phyloP scores from a whole-genome alignment of 2,797 vertebrate species.

The Spinus olivaceus region DNA sequence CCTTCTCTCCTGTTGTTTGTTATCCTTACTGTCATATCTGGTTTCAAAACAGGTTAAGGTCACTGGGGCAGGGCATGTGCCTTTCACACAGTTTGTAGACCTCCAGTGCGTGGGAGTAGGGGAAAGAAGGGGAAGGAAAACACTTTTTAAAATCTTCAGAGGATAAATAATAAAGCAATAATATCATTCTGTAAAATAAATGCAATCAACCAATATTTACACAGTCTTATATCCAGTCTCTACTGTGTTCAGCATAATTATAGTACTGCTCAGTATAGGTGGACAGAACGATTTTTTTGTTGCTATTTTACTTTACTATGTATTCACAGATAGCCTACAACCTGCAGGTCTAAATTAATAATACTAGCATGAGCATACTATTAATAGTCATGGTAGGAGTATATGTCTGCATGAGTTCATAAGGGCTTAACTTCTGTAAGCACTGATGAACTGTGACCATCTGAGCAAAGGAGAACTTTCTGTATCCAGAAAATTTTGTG shows the following conservation, averaged over 20 bases:
- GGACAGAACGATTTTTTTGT: not conserved
- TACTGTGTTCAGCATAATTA: not conserved
- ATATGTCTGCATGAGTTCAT: not conserved
- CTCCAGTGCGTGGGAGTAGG: not conserved
- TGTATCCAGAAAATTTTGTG: not conserved
- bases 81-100: not conserved
- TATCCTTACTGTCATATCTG: slow-evolving; percentile 36
- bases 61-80: not conserved
- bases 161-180: slow-evolving; percentile 24
- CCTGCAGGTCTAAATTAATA: not conserved
- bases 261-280: not conserved
- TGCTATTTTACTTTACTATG: not conserved
- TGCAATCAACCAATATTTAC: not conserved
- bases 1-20: slow-evolving; percentile 27
- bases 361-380: not conserved
- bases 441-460: not conserved
- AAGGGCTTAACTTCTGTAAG: not conserved
- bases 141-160: not conserved
- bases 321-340: not conserved
- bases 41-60: slow-evolving; percentile 47
- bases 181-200: slow-evolving; percentile 24
- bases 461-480: not conserved
- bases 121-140: slow-evolving; percentile 14
- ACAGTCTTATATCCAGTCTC: not conserved
- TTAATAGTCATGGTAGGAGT: not conserved